phyloP scores from a whole-genome alignment of 2,113 vertebrate genomes.

The Cephalopholis sonnerati region DNA sequence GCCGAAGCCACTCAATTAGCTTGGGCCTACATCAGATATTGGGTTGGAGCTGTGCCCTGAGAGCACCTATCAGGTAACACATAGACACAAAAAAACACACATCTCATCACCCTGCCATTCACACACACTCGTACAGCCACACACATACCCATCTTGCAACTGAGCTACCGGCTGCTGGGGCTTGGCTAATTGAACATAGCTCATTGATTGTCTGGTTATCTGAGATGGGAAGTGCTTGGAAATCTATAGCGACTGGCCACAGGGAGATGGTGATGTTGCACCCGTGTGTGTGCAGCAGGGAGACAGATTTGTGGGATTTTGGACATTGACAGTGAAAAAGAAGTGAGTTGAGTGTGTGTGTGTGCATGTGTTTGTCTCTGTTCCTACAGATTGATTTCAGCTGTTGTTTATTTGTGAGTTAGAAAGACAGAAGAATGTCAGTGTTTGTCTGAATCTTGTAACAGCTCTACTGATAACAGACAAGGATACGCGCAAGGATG shows the following conservation, averaged over 20 bases:
- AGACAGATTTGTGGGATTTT: conserved; percentile 32
- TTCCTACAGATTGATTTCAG: background rate
- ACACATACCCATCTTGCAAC: conserved; percentile 32
- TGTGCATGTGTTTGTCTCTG: background rate
- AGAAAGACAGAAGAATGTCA: background rate
- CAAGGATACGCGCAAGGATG: background rate
- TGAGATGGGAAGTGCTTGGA: conserved; percentile 71
- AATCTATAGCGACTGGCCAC: conserved; percentile 64
- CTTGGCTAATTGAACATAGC: conserved; percentile 73
- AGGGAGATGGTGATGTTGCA: conserved; percentile 29
- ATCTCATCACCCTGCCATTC: conserved; percentile 18
- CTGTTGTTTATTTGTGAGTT: conserved; percentile 16
- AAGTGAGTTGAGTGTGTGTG: background rate
- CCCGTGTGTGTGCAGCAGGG: conserved; percentile 8
- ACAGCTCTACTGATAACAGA: background rate
- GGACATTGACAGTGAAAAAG: conserved; percentile 22
- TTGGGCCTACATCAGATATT: conserved; percentile 39
- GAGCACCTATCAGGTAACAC: conserved; percentile 64
- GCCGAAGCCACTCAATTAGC: conserved; percentile 48
- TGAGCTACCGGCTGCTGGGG: conserved; percentile 38
- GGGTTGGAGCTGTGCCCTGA: conserved; percentile 38
- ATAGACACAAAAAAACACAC: conserved; percentile 28
- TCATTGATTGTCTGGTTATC: conserved; percentile 79
- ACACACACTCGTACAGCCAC: conserved; percentile 21
- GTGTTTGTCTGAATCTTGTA: conserved; percentile 1